Evolutionary conservation across 2,888 invertebrate genomes (phyloP).

Genomic region (Caenorhabditis sp.): DNA sequence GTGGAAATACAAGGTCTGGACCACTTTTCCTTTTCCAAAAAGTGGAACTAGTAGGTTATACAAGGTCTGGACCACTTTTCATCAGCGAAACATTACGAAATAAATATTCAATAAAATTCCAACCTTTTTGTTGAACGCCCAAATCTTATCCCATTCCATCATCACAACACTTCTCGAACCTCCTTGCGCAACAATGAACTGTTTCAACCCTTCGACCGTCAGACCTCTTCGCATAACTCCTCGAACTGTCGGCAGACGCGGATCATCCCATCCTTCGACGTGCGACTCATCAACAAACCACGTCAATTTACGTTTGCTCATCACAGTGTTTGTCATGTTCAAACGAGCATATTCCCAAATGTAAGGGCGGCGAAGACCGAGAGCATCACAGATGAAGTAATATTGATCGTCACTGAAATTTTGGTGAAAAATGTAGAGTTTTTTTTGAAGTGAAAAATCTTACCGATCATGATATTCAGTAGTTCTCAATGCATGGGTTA

Average conservation of each 20-base stretch:
- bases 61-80: too few relatives aligned
- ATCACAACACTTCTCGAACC: conserved; percentile 95
- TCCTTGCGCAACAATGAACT: conserved; percentile 95
- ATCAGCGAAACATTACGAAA: too few relatives aligned
- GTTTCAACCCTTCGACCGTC: conserved; percentile 93
- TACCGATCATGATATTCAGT: conserved; percentile 94
- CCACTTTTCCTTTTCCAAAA: too few relatives aligned
- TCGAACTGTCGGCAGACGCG: conserved; percentile 95
- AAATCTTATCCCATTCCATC: conserved; percentile 99
- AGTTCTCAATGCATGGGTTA: conserved; percentile 94
- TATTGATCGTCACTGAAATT: conserved; percentile 84
- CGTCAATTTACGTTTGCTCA: conserved; percentile 94
- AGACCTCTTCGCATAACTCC: conserved; percentile 93
- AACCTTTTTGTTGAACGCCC: conserved; percentile 97
- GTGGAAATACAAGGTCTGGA: too few relatives aligned
- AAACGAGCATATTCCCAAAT: conserved; percentile 96
- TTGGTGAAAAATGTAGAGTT: not conserved
- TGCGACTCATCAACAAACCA: conserved; percentile 94
- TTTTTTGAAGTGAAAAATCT: not conserved
- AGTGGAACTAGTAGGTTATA: too few relatives aligned
- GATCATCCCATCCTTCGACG: conserved; percentile 99
- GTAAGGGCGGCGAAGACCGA: conserved; percentile 85
- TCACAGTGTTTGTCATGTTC: conserved; percentile 96
- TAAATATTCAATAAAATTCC: too few relatives aligned
- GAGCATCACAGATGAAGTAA: conserved; percentile 86